Conservation (phyloP, 2,888 invertebrate genomes). For the Diabrotica balteata region DNA sequence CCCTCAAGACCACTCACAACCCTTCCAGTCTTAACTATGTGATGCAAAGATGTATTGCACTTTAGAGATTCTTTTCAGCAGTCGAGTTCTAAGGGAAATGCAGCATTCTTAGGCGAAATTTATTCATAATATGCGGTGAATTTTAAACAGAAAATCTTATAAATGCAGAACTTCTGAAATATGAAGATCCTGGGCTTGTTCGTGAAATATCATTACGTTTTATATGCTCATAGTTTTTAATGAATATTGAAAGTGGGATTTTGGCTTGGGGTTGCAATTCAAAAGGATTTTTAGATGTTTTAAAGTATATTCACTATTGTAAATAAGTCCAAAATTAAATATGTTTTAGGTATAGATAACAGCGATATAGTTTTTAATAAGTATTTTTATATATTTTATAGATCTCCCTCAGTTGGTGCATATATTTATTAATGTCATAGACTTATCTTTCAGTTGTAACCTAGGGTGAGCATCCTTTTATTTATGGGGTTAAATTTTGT, state of each 20-base stretch:
- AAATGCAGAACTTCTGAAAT: slow-evolving; percentile 29
- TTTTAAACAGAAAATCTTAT: slow-evolving; percentile 41
- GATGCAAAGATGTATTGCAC: slow-evolving; percentile 54
- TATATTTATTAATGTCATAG: no score
- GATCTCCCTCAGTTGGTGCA: no score
- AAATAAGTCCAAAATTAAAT: no score
- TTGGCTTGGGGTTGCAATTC: slow-evolving; percentile 1
- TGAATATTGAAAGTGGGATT: slow-evolving; percentile 14
- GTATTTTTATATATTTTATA: no score
- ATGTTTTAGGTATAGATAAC: no score
- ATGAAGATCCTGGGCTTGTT: slow-evolving; percentile 20
- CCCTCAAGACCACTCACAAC: slow-evolving; percentile 60
- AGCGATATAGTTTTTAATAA: no score
- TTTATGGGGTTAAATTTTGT: no score
- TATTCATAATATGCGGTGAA: slow-evolving; percentile 43
- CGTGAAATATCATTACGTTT: slow-evolving; percentile 26
- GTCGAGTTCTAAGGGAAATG: slow-evolving; percentile 35
- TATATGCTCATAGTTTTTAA: slow-evolving; percentile 22
- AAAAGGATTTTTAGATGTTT: slow-evolving; percentile 3
- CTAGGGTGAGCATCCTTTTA: no score
- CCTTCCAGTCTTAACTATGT: slow-evolving; percentile 59
- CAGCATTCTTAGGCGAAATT: slow-evolving; percentile 42
- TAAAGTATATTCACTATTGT: background rate
- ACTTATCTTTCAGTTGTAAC: no score
- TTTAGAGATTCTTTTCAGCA: slow-evolving; percentile 40